Percentiles rank a stretch among this genome's conserved stretches.
Evolutionary conservation across 2,797 vertebrate species (phyloP).

Genomic region (Chiloscyllium punctatum): DNA sequence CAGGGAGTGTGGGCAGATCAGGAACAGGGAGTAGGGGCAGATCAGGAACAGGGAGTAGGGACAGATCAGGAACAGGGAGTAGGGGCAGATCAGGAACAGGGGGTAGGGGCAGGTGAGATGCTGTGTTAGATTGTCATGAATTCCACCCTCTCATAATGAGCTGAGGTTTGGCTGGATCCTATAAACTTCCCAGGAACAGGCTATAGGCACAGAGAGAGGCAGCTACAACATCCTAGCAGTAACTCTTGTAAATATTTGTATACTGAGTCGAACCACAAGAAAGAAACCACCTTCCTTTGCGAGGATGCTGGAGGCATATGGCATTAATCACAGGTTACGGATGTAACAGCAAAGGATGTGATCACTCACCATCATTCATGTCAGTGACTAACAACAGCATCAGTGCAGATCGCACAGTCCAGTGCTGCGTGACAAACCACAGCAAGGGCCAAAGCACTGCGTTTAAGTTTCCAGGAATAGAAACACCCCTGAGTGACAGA

Average conservation of each 20-base stretch:
- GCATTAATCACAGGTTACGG: constrained; percentile 1
- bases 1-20: background rate
- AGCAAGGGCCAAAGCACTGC: background rate
- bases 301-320: background rate
- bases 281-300: background rate
- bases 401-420: background rate
- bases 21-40: background rate
- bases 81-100: background rate
- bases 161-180: background rate
- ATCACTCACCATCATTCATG: background rate
- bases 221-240: background rate
- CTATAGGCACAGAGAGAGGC: background rate
- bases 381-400: background rate
- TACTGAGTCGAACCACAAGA: background rate
- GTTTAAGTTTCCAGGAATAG: background rate
- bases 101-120: background rate
- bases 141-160: background rate
- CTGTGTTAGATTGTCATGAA: background rate
- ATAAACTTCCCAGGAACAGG: background rate
- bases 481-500: background rate
- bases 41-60: background rate
- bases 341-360: background rate
- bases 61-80: background rate
- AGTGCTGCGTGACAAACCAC: background rate
- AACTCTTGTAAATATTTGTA: constrained; percentile 9